Evolutionary conservation across 2,797 vertebrate genomes (phyloP).

Genomic region (Kryptopterus vitreolus): DNA sequence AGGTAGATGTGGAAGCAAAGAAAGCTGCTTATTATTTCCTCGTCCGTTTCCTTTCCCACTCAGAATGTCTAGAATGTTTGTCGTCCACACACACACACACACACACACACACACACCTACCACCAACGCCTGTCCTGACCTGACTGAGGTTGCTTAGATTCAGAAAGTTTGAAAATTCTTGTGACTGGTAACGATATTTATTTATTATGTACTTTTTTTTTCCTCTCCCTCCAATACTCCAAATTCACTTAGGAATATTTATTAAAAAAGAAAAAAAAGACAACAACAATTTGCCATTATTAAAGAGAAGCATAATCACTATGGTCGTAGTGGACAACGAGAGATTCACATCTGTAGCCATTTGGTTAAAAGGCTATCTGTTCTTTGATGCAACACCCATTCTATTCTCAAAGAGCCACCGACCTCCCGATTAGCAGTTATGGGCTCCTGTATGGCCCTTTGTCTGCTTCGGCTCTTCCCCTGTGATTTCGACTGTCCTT

Average conservation of each 20-base stretch:
- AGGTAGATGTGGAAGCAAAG: slow-evolving; percentile 29
- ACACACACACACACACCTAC: slow-evolving; percentile 19
- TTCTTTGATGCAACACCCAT: slow-evolving; percentile 44
- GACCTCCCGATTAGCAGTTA: slow-evolving; percentile 47
- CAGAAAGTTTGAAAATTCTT: background rate
- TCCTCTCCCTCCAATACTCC: too few species aligned
- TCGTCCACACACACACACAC: background rate
- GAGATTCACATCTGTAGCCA: slow-evolving; percentile 47
- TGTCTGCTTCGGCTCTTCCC: slow-evolving; percentile 19
- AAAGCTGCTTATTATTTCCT: slow-evolving; percentile 47
- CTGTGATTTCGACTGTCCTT: background rate
- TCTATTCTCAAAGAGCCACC: slow-evolving; percentile 34
- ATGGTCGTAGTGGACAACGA: background rate
- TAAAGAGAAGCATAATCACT: background rate
- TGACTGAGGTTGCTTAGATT: slow-evolving; percentile 36
- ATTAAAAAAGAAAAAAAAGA: too few species aligned
- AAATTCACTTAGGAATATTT: background rate
- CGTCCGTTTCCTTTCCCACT: slow-evolving; percentile 47
- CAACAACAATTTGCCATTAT: background rate
- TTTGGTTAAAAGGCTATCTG: slow-evolving; percentile 51
- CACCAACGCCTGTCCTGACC: slow-evolving; percentile 42
- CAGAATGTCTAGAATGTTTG: slow-evolving; percentile 44
- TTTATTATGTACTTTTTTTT: too few species aligned
- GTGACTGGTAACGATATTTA: background rate
- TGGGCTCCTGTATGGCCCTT: slow-evolving; percentile 41